Percentiles rank a stretch among this genome's conserved stretches.
Conservation (phyloP, 2,113 vertebrate species). For the Carlito syrichta region DNA sequence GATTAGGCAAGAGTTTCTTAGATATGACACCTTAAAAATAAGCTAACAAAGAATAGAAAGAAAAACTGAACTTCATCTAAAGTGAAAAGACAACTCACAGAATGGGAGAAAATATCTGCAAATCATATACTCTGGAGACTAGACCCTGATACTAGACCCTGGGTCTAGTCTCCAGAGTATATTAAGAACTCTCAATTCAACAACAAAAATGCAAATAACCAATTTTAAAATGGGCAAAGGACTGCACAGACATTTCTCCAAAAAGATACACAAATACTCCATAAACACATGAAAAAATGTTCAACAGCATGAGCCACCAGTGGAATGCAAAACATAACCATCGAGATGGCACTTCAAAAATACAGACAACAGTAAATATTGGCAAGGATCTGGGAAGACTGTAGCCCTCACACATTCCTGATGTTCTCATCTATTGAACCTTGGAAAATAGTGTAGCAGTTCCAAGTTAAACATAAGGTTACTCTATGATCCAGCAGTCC, state of each 20-base stretch:
- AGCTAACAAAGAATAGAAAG: not conserved
- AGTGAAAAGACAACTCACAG: not conserved
- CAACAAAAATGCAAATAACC: not conserved
- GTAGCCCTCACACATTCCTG: not conserved
- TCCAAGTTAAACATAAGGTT: not conserved
- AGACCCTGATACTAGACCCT: too few species aligned
- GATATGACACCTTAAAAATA: not conserved
- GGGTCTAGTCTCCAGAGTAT: not conserved
- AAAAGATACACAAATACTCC: not conserved
- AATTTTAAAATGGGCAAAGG: not conserved
- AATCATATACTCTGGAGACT: too few species aligned
- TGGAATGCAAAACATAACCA: not conserved
- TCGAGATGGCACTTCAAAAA: not conserved
- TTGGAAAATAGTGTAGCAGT: not conserved
- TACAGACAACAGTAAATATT: not conserved
- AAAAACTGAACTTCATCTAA: not conserved
- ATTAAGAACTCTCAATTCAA: constrained; percentile 4
- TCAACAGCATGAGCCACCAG: not conserved
- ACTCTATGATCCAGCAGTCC: not conserved
- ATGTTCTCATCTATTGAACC: not conserved
- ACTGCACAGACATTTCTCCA: not conserved
- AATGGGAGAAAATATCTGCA: not conserved
- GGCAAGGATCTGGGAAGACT: not conserved
- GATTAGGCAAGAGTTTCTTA: not conserved
- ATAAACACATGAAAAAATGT: not conserved